Percentiles rank a stretch among this genome's conserved stretches.
Conservation (phyloP, 1,140 invertebrate species). For the Hyphantria cunea region DNA sequence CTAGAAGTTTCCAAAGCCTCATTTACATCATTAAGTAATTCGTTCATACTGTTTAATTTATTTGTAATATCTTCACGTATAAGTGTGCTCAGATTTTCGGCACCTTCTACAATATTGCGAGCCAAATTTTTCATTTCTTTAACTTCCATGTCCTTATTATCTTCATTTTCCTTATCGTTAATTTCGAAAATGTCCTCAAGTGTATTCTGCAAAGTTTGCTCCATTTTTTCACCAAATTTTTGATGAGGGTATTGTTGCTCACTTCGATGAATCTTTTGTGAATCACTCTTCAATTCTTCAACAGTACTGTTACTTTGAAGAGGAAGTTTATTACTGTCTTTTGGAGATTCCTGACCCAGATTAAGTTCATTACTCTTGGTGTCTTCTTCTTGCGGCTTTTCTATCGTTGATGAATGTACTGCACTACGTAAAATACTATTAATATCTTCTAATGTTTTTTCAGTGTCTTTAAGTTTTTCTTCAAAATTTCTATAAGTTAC, state of each 20-base stretch:
- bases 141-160: slow-evolving; percentile 65
- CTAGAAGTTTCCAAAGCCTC: slow-evolving; percentile 72
- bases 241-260: slow-evolving; percentile 19
- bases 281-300: background rate
- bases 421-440: slow-evolving; percentile 52
- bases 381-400: background rate
- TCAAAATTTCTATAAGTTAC: slow-evolving; percentile 54
- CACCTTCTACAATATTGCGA: slow-evolving; percentile 66
- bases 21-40: slow-evolving; percentile 75
- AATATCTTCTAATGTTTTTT: slow-evolving; percentile 59
- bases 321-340: background rate
- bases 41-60: slow-evolving; percentile 77
- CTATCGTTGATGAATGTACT: background rate
- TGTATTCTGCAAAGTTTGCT: slow-evolving; percentile 56
- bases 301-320: background rate
- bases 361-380: background rate
- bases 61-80: slow-evolving; percentile 76
- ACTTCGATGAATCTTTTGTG: slow-evolving; percentile 10
- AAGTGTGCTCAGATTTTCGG: slow-evolving; percentile 69
- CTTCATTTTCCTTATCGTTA: slow-evolving; percentile 48
- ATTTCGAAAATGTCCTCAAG: slow-evolving; percentile 58
- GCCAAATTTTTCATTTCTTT: slow-evolving; percentile 71
- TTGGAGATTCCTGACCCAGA: background rate
- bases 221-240: slow-evolving; percentile 55
- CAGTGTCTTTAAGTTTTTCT: slow-evolving; percentile 62